Evolutionary conservation across 1,140 invertebrate species (phyloP).

Genomic region (Drosophila ironensis): DNA sequence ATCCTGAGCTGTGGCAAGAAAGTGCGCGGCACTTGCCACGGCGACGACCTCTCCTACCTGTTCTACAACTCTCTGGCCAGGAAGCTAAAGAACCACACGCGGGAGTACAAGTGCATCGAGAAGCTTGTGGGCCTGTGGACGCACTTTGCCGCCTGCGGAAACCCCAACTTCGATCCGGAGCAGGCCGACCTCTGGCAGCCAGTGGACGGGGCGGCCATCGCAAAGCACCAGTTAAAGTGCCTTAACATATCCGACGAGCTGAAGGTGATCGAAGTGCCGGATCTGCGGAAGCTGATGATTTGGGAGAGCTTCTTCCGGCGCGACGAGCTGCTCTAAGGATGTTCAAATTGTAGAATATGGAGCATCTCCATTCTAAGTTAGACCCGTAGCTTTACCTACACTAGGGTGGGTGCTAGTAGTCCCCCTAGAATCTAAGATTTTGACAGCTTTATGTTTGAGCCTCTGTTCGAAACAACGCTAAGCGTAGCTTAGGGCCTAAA

Average conservation of each 20-base stretch:
- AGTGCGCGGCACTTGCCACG: conserved; percentile 83
- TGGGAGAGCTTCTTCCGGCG: conserved; percentile 82
- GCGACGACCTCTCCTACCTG: conserved; percentile 86
- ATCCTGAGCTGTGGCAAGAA: conserved; percentile 82
- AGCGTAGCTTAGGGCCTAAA: conserved; percentile 58
- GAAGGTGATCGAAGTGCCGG: conserved; percentile 81
- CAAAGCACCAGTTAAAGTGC: conserved; percentile 80
- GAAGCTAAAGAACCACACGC: conserved; percentile 79
- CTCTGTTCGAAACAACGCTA: conserved; percentile 47
- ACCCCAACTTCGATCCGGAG: conserved; percentile 78
- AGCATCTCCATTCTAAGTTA: conserved; percentile 5
- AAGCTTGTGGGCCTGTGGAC: conserved; percentile 81
- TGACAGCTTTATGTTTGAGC: conserved; percentile 62
- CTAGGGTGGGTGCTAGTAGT: conserved; percentile 1
- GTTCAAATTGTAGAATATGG: not conserved
- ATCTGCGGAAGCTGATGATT: conserved; percentile 81
- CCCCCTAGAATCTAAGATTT: not conserved
- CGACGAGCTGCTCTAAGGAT: conserved; percentile 64
- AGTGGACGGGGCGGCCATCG: conserved; percentile 40
- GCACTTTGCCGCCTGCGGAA: conserved; percentile 81
- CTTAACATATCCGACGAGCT: conserved; percentile 82
- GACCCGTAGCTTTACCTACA: conserved; percentile 15
- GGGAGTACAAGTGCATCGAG: conserved; percentile 81
- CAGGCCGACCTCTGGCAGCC: conserved; percentile 69
- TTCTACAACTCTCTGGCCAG: conserved; percentile 83